Conservation (phyloP, 2,113 vertebrate genomes). For the Thermophis baileyi region DNA sequence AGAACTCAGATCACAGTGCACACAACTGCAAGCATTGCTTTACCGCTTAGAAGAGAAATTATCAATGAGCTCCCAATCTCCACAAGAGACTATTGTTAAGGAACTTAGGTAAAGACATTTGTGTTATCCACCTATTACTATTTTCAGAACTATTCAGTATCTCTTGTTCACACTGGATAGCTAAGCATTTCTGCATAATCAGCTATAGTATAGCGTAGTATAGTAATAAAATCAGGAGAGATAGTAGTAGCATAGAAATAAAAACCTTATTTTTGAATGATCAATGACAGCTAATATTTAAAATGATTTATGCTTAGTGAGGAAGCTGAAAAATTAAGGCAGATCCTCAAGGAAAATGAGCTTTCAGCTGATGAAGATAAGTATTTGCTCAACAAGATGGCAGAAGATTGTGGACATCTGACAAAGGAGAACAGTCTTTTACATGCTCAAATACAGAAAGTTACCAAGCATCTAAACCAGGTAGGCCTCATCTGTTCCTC, state of each 20-base stretch:
- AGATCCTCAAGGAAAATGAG: slow-evolving; percentile 34
- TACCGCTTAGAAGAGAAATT: slow-evolving; percentile 28
- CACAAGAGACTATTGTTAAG: slow-evolving; percentile 11
- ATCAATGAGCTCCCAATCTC: not conserved
- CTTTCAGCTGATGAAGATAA: slow-evolving; percentile 37
- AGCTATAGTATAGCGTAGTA: not conserved
- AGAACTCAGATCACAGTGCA: not conserved
- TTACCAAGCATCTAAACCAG: not conserved
- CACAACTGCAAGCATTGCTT: slow-evolving; percentile 12
- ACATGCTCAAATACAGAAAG: slow-evolving; percentile 7
- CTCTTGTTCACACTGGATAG: not conserved
- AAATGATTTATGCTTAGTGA: slow-evolving; percentile 8
- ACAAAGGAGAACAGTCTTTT: slow-evolving; percentile 24
- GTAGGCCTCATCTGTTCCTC: not conserved
- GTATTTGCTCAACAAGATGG: slow-evolving; percentile 16
- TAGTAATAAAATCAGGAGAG: not conserved
- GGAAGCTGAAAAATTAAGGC: slow-evolving; percentile 36
- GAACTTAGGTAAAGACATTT: not conserved
- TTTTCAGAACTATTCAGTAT: not conserved
- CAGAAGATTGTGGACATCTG: slow-evolving; percentile 15
- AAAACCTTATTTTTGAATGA: not conserved
- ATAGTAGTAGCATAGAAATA: not conserved
- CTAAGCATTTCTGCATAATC: not conserved
- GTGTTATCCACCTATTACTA: not conserved
- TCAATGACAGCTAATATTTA: slow-evolving; percentile 4